Evolutionary conservation across 2,888 invertebrate species (phyloP).

Genomic region (Nemotelus nigrinus): DNA sequence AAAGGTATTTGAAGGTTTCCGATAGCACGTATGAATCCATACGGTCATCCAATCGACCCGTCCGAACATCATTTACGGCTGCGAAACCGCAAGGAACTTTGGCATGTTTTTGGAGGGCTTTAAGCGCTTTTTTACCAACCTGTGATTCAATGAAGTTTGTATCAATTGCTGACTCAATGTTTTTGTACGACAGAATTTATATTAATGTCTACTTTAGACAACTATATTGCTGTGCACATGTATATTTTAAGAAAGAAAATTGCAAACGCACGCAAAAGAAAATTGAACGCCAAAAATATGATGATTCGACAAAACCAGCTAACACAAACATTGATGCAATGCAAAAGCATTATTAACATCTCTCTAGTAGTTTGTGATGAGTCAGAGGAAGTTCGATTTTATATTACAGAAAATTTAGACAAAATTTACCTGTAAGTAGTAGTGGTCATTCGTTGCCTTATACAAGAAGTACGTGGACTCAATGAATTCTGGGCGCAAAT

Average conservation of each 20-base stretch:
- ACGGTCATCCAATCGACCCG: conserved; percentile 89
- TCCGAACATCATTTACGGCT: conserved; percentile 94
- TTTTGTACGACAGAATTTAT: not conserved
- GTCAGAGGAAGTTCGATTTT: too few relatives aligned
- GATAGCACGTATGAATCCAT: conserved; percentile 99
- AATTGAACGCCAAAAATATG: not conserved
- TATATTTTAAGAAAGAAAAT: too few relatives aligned
- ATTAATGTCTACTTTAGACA: too few relatives aligned
- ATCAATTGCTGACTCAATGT: not conserved
- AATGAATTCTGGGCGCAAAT: conserved; percentile 94
- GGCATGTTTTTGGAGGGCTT: conserved; percentile 88
- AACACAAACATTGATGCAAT: too few relatives aligned
- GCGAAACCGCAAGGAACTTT: conserved; percentile 97
- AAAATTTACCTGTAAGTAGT: conserved; percentile 80
- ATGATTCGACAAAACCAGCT: too few relatives aligned
- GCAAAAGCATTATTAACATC: too few relatives aligned
- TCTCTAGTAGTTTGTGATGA: too few relatives aligned
- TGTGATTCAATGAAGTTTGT: conserved; percentile 7
- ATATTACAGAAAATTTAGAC: not conserved
- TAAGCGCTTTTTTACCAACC: conserved; percentile 86
- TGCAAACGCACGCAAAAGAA: too few relatives aligned
- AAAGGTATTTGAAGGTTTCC: conserved; percentile 98
- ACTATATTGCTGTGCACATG: too few relatives aligned
- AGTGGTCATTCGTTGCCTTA: conserved; percentile 93
- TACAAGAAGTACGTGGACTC: conserved; percentile 98